Percentiles rank a stretch among this genome's conserved stretches.
These are phyloP conservation scores for Liposcelis brunnea DNA, from an alignment of 2,888 invertebrate genomes.

Conservation along the genomic window DNA sequence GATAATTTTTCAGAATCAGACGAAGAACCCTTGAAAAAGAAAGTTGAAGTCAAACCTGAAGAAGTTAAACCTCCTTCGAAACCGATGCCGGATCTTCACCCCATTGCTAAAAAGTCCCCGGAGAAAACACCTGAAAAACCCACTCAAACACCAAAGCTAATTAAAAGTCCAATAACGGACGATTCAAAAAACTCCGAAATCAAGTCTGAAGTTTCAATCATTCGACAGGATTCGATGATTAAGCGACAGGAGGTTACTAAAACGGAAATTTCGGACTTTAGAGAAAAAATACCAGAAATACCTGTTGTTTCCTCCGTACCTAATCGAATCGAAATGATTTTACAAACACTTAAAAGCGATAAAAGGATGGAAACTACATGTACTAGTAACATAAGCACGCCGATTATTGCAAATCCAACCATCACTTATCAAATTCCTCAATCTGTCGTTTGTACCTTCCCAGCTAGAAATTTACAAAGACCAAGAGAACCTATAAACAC, in stretches of 20 bases:
- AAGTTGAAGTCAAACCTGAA: constrained; percentile 26
- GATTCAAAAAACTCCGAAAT: constrained; percentile 13
- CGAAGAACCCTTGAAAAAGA: constrained; percentile 42
- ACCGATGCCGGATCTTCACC: no score
- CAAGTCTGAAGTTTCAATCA: constrained; percentile 10
- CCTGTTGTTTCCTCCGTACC: constrained; percentile 7
- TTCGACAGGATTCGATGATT: no score
- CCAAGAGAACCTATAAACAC: neutral
- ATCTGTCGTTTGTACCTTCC: neutral
- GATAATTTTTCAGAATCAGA: constrained; percentile 41
- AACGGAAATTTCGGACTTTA: constrained; percentile 10
- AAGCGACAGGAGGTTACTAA: constrained; percentile 10
- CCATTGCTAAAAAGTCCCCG: constrained; percentile 7
- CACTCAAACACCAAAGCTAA: neutral
- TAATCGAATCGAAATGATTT: neutral
- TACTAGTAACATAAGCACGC: neutral
- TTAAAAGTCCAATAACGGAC: constrained; percentile 12
- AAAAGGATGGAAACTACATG: no score
- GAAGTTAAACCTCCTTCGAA: constrained; percentile 13
- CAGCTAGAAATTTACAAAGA: neutral
- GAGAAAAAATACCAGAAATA: constrained; percentile 10
- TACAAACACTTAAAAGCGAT: no score
- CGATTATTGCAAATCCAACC: neutral
- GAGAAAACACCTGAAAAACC: constrained; percentile 9
- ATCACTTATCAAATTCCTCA: neutral